These are phyloP conservation scores for Troides helena DNA, from an alignment of 2,888 invertebrate genomes.

Conservation along the genomic window DNA sequence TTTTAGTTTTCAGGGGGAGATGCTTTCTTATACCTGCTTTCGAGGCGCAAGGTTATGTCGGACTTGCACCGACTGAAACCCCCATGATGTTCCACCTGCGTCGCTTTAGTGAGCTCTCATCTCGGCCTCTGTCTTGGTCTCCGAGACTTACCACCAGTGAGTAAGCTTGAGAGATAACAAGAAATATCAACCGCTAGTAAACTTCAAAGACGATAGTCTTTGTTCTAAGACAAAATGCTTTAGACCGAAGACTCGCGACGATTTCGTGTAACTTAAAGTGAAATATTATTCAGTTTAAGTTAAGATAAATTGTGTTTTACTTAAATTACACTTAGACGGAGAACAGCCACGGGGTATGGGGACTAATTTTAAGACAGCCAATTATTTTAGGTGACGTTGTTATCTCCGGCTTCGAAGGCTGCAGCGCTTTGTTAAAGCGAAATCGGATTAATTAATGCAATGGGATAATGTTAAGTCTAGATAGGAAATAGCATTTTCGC, in stretches of 20 bases:
- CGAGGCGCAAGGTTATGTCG: no score
- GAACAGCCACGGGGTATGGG: not conserved
- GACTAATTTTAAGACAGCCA: conserved; percentile 4
- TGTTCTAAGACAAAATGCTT: not conserved
- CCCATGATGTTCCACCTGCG: no score
- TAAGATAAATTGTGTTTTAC: not conserved
- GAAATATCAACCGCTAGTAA: not conserved
- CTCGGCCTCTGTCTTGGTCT: no score
- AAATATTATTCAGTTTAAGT: not conserved
- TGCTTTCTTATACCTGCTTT: no score
- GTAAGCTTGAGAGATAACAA: not conserved
- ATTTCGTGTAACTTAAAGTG: not conserved
- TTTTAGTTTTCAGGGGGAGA: no score
- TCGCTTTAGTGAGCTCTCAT: no score
- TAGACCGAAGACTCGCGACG: not conserved
- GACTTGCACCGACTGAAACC: no score
- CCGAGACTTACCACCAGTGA: no score
- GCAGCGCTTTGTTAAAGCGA: conserved; percentile 1
- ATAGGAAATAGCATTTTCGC: not conserved
- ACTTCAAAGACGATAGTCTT: not conserved
- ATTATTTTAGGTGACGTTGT: conserved; percentile 3
- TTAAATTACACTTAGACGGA: not conserved
- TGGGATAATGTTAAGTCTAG: not conserved
- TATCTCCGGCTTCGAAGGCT: not conserved
- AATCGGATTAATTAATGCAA: conserved; percentile 2